phyloP scores from a whole-genome alignment of 2,888 invertebrate genomes.

The Cryptocheilus praepositus region DNA sequence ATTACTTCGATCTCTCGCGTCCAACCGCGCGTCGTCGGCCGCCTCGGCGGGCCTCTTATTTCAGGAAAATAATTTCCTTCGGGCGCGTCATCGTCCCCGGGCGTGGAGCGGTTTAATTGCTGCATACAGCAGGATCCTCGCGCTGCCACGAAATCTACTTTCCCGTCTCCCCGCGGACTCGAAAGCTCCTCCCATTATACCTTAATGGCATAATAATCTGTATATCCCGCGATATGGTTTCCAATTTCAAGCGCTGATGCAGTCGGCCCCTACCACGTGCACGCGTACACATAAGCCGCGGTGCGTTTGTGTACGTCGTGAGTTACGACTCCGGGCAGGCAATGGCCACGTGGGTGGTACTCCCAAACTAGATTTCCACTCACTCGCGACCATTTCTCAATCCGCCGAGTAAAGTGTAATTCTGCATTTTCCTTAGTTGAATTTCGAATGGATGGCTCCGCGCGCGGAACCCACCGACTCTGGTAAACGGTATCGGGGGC shows the following conservation, averaged over 20 bases:
- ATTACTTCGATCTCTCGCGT: constrained; percentile 31
- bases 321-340: constrained; percentile 51
- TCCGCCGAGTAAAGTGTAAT: constrained; percentile 29
- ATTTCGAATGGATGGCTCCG: too few relatives aligned
- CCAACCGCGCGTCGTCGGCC: too few relatives aligned
- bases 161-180: constrained; percentile 47
- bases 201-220: constrained; percentile 65
- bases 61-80: constrained; percentile 49
- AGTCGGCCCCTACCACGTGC: constrained; percentile 29
- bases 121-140: constrained; percentile 30
- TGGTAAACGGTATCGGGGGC: too few relatives aligned
- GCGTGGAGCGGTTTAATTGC: constrained; percentile 50
- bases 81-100: constrained; percentile 40
- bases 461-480: too few relatives aligned
- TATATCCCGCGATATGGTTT: constrained; percentile 63
- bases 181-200: constrained; percentile 52
- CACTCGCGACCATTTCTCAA: constrained; percentile 38
- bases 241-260: constrained; percentile 60
- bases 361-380: constrained; percentile 36
- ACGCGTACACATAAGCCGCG: constrained; percentile 26
- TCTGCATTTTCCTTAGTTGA: constrained; percentile 25
- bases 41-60: background rate
- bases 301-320: constrained; percentile 40
- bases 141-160: constrained; percentile 44
- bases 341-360: constrained; percentile 46